A percentile compares a stretch with the other conserved stretches of the same genome.
Conservation (phyloP, 2,113 vertebrate genomes). For the Pithys albifrons region DNA sequence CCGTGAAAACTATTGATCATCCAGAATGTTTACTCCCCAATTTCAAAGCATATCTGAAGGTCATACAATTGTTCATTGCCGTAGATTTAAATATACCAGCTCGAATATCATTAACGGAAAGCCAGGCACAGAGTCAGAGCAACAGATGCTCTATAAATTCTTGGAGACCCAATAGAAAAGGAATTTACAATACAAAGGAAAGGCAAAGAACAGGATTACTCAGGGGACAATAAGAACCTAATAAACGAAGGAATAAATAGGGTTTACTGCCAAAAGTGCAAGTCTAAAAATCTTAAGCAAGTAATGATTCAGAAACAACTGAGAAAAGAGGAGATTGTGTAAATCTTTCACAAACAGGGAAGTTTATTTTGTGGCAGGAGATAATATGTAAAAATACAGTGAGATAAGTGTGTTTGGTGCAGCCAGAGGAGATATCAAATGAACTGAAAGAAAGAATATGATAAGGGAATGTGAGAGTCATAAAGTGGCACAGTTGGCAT, state of each 20-base stretch:
- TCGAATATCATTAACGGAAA: slow-evolving; percentile 10
- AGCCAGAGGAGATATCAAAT: not conserved
- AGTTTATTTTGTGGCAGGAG: not conserved
- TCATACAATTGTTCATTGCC: not conserved
- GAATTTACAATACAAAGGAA: slow-evolving; percentile 9
- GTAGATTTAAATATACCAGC: not conserved
- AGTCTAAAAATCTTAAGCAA: not conserved
- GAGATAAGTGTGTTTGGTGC: not conserved
- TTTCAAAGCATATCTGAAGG: slow-evolving; percentile 16
- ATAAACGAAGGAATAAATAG: not conserved
- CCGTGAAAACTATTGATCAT: not conserved
- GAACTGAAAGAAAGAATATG: not conserved
- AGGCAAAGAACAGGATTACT: not conserved
- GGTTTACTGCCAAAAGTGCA: not conserved
- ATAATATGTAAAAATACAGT: not conserved
- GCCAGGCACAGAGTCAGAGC: not conserved
- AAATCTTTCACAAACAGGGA: not conserved
- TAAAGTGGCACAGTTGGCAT: not conserved
- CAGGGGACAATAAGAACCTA: not conserved
- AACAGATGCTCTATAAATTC: slow-evolving; percentile 14
- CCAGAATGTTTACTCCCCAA: not conserved
- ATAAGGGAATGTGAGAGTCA: not conserved
- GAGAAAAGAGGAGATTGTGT: not conserved
- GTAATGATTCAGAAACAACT: not conserved
- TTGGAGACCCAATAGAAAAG: not conserved